Evolutionary conservation across 1,140 invertebrate species (phyloP), one percentile per base, ranked within the genome.

Genomic region (Popillia japonica): DNA sequence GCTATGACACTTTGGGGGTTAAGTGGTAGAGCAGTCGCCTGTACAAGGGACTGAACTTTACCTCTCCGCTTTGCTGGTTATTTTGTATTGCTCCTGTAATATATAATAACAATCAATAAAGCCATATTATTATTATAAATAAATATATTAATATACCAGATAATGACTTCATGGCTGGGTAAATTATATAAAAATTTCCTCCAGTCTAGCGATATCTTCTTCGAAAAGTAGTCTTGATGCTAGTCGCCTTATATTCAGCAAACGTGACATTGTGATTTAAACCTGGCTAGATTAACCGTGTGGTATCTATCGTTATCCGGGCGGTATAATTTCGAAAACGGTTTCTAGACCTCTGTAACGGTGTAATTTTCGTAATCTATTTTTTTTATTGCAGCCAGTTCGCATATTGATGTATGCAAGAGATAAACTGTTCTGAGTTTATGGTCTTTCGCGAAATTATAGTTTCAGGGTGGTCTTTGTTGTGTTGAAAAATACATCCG

Each of bases 361-460:
- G 48, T 55, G 48, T 55, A 34, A 55, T 55, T 55, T 55, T 55
- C 17, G 48, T 17, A 55, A 14, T 55, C 48, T 55, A 55, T 55
- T 55, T 55, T 55, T 55, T 55, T n/a, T 55, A 55, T 55, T 55
- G 48, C 48, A 55, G 17, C 11, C n/a, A 55, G 14, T 55, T 55
- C 6, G 48, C 48, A 55, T 55, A 55, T 55, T 17, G 48, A 55
- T n/a, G 48, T 55, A 48, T 55, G 6, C 48, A 3, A n/a, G 6
- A 55, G 48, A 55, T 55, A 55, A n/a, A 55, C 48, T n/a, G 48
- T 55, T 55, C 17, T 55, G 6, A 14, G 27, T 55, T 48, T 48
- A 48, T 48, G 9, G 44, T n/a, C 44, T 48, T 48, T 10, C n/a
- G 10, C 48, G 11, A 55, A 55, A 55, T 55, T 55, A 48, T 48